phyloP scores from a whole-genome alignment of 2,113 vertebrate species.

The Rhinoptilus africanus region DNA sequence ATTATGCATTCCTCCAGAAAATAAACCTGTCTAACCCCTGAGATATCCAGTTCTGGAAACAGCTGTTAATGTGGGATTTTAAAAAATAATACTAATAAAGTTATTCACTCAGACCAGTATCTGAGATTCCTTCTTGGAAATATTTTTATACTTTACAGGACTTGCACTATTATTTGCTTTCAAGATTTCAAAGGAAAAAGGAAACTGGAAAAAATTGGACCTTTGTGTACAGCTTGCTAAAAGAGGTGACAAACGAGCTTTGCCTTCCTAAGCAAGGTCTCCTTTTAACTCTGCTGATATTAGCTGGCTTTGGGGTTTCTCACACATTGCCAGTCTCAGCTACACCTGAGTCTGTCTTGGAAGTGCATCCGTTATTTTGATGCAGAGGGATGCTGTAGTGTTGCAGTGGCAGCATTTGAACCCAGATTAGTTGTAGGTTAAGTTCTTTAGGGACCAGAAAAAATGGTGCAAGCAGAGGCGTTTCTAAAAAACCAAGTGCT shows the following conservation, averaged over 20 bases:
- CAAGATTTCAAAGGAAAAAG: background rate
- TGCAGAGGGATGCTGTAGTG: background rate
- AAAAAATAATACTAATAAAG: background rate
- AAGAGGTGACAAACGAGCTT: constrained; percentile 2
- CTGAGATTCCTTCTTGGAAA: background rate
- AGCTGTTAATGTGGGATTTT: background rate
- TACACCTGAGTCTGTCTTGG: background rate
- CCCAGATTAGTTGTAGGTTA: background rate
- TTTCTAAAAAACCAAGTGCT: background rate
- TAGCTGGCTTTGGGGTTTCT: background rate
- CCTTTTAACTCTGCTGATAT: background rate
- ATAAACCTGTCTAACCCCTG: background rate
- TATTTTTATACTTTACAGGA: background rate
- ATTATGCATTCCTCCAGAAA: background rate
- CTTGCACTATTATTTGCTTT: background rate
- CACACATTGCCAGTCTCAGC: background rate
- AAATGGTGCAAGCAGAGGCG: background rate
- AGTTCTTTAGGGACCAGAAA: background rate
- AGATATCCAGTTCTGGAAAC: background rate
- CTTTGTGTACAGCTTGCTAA: background rate
- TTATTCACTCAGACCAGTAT: background rate
- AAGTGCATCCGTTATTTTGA: background rate
- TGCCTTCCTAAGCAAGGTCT: background rate
- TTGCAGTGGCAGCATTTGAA: background rate
- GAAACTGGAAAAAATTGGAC: background rate